Conservation (phyloP, 1,140 invertebrate genomes). For the Zaprionus inermis region DNA sequence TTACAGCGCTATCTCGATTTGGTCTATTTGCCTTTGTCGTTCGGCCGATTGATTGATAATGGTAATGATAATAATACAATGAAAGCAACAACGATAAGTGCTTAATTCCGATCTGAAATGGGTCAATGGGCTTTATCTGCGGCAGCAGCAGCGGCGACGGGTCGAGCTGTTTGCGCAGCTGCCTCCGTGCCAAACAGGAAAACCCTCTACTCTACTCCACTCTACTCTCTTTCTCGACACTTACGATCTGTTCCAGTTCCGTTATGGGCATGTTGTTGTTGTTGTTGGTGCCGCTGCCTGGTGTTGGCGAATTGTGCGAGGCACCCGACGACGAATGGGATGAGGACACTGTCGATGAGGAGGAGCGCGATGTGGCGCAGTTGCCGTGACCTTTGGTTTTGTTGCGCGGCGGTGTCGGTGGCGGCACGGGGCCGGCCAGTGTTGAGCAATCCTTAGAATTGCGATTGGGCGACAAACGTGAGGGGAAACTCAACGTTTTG, state of each 20-base stretch:
- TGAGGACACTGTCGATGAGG: constrained; percentile 84
- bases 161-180: constrained; percentile 65
- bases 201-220: not conserved
- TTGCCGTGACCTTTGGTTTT: constrained; percentile 75
- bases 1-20: constrained; percentile 1
- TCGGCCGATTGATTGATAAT: constrained; percentile 73
- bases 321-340: constrained; percentile 72
- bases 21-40: constrained; percentile 46
- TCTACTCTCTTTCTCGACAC: constrained; percentile 57
- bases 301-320: constrained; percentile 68
- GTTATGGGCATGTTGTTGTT: constrained; percentile 85
- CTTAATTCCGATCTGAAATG: constrained; percentile 59
- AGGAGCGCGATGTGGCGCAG: constrained; percentile 82
- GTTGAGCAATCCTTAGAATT: constrained; percentile 88
- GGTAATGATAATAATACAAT: constrained; percentile 57
- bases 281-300: constrained; percentile 75
- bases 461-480: constrained; percentile 91
- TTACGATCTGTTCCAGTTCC: constrained; percentile 88
- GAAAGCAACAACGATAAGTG: constrained; percentile 7
- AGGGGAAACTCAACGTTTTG: constrained; percentile 93
- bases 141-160: constrained; percentile 2
- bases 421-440: constrained; percentile 84
- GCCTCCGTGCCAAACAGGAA: constrained; percentile 52
- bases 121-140: constrained; percentile 76
- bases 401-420: constrained; percentile 85